Percentiles rank a stretch among this genome's conserved stretches.
phyloP scores from a whole-genome alignment of 2,797 vertebrate species.

The Botia kubotai region DNA sequence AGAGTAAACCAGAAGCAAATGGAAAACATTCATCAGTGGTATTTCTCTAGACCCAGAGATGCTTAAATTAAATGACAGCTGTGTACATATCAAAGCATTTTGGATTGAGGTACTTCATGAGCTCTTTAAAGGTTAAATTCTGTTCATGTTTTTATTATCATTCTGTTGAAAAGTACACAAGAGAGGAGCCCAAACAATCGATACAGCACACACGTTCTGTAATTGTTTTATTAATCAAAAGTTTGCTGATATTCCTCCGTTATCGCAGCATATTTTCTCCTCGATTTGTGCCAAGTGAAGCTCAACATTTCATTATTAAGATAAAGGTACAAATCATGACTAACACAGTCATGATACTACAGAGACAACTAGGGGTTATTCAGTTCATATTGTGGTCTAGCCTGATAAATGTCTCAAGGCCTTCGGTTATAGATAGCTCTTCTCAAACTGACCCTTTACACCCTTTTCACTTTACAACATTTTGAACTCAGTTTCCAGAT shows the following conservation, averaged over 20 bases:
- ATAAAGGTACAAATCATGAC: constrained; percentile 12
- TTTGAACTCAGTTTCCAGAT: not conserved
- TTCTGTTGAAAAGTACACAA: constrained; percentile 31
- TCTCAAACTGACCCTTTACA: not conserved
- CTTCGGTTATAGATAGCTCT: not conserved
- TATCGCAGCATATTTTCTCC: constrained; percentile 26
- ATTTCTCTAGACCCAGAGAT: not conserved
- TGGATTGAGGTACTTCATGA: not conserved
- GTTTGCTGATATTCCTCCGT: not conserved
- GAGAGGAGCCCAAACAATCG: constrained; percentile 23
- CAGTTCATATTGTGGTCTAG: not conserved
- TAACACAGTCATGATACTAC: not conserved
- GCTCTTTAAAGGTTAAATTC: constrained; percentile 13
- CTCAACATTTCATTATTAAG: constrained; percentile 11
- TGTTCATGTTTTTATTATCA: constrained; percentile 22
- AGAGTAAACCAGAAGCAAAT: constrained; percentile 22
- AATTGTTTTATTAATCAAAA: constrained; percentile 34
- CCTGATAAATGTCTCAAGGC: constrained; percentile 3
- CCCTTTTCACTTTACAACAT: constrained; percentile 7
- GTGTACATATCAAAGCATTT: constrained; percentile 20
- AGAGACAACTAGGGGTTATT: constrained; percentile 3
- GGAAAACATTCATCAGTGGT: constrained; percentile 19
- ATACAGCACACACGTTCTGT: constrained; percentile 27
- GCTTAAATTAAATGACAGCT: constrained; percentile 6
- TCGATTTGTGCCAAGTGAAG: constrained; percentile 38